These are phyloP conservation scores for Phorcus lineatus DNA, from an alignment of 2,888 invertebrate genomes.

Conservation along the genomic window DNA sequence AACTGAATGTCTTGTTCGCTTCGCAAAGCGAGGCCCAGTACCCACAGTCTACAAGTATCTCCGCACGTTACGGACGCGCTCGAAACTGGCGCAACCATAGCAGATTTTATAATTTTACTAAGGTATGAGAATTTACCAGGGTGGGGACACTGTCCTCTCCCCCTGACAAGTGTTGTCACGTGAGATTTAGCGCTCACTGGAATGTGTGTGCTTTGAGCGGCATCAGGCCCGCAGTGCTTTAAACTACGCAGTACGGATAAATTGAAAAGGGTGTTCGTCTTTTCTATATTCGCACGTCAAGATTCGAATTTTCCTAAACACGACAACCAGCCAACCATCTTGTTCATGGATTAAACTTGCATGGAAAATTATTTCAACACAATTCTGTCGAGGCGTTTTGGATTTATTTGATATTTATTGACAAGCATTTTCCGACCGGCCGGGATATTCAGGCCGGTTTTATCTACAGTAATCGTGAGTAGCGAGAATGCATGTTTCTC, in stretches of 20 bases:
- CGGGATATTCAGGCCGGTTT: neutral
- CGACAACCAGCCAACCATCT: neutral
- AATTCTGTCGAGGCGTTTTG: conserved; percentile 22
- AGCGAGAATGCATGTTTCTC: neutral
- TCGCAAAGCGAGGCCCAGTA: conserved; percentile 31
- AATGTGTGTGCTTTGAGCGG: neutral
- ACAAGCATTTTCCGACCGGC: neutral
- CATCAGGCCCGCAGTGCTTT: neutral
- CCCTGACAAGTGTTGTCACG: conserved; percentile 5
- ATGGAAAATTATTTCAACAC: conserved; percentile 22
- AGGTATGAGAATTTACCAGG: neutral
- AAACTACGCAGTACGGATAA: conserved; percentile 13
- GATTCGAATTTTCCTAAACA: conserved; percentile 4
- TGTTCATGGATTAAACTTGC: conserved; percentile 8
- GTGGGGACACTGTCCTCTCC: neutral
- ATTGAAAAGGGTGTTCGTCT: neutral
- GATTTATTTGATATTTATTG: conserved; percentile 17
- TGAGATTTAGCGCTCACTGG: neutral
- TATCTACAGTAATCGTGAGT: neutral
- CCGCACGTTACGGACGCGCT: too few species aligned
- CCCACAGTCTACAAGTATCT: neutral
- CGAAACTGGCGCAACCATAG: conserved; percentile 5
- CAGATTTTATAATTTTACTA: neutral
- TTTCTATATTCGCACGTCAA: neutral
- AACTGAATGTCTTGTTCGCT: conserved; percentile 50